Percentiles rank a stretch among this genome's conserved stretches.
Evolutionary conservation across 2,888 invertebrate species (phyloP).

Genomic region (Phortica okadai): DNA sequence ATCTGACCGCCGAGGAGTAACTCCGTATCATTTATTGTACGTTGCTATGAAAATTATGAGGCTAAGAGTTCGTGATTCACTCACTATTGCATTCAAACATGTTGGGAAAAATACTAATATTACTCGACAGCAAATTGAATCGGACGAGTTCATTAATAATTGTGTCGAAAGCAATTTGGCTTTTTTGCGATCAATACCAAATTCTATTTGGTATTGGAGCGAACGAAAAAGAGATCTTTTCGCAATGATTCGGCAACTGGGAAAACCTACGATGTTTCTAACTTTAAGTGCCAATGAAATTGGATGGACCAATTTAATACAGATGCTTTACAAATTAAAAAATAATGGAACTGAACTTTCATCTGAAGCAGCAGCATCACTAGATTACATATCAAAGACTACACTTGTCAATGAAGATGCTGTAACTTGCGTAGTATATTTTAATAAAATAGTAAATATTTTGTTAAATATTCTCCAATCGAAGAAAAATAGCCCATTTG

Average conservation of each 20-base stretch:
- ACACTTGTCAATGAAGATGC: too few relatives aligned
- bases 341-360: too few relatives aligned
- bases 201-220: slow-evolving; percentile 70
- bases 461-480: too few relatives aligned
- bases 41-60: slow-evolving; percentile 33
- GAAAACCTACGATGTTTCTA: too few relatives aligned
- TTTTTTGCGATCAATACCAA: slow-evolving; percentile 65
- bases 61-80: slow-evolving; percentile 18
- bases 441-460: too few relatives aligned
- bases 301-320: too few relatives aligned
- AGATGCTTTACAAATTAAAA: too few relatives aligned
- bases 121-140: slow-evolving; percentile 62
- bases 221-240: slow-evolving; percentile 72
- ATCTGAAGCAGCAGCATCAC: too few relatives aligned
- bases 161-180: slow-evolving; percentile 51
- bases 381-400: too few relatives aligned
- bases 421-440: too few relatives aligned
- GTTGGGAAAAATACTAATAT: slow-evolving; percentile 59
- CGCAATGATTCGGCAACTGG: slow-evolving; percentile 55
- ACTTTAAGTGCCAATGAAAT: too few relatives aligned
- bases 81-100: slow-evolving; percentile 54
- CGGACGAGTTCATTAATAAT: slow-evolving; percentile 49
- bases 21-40: slow-evolving; percentile 38
- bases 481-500: neutral
- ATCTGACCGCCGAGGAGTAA: slow-evolving; percentile 58